phyloP scores from a whole-genome alignment of 2,888 invertebrate species.

The Ceratothoa steindachneri region DNA sequence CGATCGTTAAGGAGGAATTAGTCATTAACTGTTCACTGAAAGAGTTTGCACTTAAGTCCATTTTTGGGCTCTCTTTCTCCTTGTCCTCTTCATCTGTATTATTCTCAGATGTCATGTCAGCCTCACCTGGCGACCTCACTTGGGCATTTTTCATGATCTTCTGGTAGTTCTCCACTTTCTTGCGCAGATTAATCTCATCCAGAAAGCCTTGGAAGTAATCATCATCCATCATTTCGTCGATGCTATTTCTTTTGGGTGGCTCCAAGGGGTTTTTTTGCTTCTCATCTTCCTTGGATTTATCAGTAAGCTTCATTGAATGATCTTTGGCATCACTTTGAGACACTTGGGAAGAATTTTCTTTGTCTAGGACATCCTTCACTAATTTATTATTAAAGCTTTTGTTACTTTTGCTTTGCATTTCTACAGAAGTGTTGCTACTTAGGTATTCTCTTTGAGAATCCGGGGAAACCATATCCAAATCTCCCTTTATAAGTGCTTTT shows the following conservation, averaged over 20 bases:
- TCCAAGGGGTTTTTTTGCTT: not conserved
- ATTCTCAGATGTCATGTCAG: slow-evolving; percentile 6
- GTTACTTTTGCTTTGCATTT: slow-evolving; percentile 13
- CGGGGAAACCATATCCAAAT: too few relatives aligned
- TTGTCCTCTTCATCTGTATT: slow-evolving; percentile 18
- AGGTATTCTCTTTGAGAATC: not conserved
- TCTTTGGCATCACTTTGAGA: not conserved
- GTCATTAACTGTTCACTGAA: not conserved
- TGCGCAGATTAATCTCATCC: not conserved
- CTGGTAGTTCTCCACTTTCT: not conserved
- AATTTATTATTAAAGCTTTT: slow-evolving; percentile 12
- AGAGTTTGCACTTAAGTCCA: not conserved
- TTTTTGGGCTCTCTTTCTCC: not conserved
- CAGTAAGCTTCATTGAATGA: not conserved
- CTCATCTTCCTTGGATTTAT: not conserved
- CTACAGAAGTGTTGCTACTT: not conserved
- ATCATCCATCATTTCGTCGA: slow-evolving; percentile 7
- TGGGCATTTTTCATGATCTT: not conserved
- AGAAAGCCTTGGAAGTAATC: not conserved
- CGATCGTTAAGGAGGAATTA: not conserved
- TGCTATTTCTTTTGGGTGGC: not conserved
- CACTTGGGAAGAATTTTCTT: not conserved
- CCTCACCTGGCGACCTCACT: not conserved
- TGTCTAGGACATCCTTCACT: not conserved
- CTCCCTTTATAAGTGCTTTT: too few relatives aligned